Evolutionary conservation across 2,113 vertebrate species (phyloP).

Genomic region (Chrysemys picta): DNA sequence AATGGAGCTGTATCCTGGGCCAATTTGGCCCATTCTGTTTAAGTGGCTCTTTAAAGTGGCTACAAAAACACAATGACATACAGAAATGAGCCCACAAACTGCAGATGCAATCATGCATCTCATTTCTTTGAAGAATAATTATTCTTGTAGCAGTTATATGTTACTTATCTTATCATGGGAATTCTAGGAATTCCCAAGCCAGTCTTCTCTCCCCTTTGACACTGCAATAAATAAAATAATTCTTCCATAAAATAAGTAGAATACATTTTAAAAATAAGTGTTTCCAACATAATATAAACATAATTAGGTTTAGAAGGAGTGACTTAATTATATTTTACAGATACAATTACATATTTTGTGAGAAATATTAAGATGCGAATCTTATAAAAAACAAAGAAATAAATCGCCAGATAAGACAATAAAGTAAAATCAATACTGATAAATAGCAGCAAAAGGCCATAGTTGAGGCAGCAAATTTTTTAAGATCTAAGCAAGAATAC

Average conservation of each 20-base stretch:
- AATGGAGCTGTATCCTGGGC: not conserved
- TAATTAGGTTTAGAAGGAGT: not conserved
- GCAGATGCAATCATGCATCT: not conserved
- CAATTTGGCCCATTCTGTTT: not conserved
- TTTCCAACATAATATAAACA: not conserved
- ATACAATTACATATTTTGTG: not conserved
- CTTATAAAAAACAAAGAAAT: constrained; percentile 25
- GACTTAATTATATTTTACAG: not conserved
- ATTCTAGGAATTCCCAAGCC: not conserved
- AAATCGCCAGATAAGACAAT: constrained; percentile 15
- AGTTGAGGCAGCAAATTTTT: not conserved
- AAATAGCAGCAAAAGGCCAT: not conserved
- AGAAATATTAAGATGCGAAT: not conserved
- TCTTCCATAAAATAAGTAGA: not conserved
- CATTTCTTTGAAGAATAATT: not conserved
- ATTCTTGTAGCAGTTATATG: not conserved
- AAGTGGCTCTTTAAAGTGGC: not conserved
- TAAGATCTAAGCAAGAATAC: not conserved
- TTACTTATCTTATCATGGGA: not conserved
- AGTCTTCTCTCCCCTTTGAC: not conserved
- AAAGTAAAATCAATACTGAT: constrained; percentile 3
- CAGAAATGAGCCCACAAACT: not conserved
- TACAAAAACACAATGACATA: not conserved
- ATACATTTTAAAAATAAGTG: not conserved
- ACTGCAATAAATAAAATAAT: not conserved